Conservation (phyloP, 1,140 invertebrate species). For the Drosophila suzukii region DNA sequence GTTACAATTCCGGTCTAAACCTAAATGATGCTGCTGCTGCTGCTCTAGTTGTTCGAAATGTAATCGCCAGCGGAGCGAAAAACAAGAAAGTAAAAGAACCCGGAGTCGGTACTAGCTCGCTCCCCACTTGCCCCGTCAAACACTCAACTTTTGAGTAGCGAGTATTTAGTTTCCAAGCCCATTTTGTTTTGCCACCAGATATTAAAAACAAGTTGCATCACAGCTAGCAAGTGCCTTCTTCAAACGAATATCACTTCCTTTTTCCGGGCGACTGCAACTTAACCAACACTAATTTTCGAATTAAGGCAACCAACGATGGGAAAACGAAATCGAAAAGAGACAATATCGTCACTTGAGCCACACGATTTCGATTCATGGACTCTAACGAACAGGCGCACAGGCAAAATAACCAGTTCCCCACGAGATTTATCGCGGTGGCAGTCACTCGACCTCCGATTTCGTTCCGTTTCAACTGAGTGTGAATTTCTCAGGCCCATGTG, state of each 20-base stretch:
- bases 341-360: constrained; percentile 52
- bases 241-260: neutral
- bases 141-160: constrained; percentile 19
- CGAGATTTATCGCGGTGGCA: constrained; percentile 59
- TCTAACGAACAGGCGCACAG: constrained; percentile 79
- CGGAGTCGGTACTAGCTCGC: constrained; percentile 29
- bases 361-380: constrained; percentile 84
- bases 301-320: neutral
- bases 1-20: constrained; percentile 84
- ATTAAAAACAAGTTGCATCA: constrained; percentile 3
- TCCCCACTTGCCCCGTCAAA: neutral
- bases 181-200: neutral
- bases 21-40: constrained; percentile 83
- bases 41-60: constrained; percentile 77
- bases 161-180: neutral
- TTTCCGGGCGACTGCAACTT: neutral
- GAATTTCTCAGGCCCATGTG: constrained; percentile 34
- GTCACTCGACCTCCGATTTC: constrained; percentile 60
- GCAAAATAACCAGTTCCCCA: constrained; percentile 3
- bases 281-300: constrained; percentile 37
- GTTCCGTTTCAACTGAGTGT: constrained; percentile 70
- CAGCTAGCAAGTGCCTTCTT: neutral
- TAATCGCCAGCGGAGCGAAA: constrained; percentile 49
- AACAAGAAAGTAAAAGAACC: constrained; percentile 21
- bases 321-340: constrained; percentile 23